phyloP scores from a whole-genome alignment of 2,113 vertebrate species.

The Phainopepla nitens region DNA sequence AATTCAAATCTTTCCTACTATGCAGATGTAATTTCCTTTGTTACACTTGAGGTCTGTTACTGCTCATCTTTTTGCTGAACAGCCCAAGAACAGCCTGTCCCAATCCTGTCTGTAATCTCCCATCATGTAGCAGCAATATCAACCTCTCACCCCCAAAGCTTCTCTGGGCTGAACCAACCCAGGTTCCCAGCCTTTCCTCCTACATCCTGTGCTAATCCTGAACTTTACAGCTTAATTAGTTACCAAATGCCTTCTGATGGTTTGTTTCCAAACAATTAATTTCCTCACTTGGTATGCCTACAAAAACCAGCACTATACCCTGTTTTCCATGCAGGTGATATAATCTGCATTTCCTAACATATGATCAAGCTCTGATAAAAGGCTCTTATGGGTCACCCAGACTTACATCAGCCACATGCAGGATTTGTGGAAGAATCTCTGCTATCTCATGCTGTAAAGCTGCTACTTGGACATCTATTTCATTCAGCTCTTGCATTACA shows the following conservation, averaged over 20 bases:
- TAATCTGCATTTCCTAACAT: not conserved
- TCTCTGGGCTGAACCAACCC: not conserved
- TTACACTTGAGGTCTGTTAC: not conserved
- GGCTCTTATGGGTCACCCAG: not conserved
- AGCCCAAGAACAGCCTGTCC: not conserved
- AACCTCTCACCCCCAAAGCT: not conserved
- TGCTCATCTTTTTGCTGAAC: not conserved
- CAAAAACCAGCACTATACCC: not conserved
- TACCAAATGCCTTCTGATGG: not conserved
- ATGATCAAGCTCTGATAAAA: not conserved
- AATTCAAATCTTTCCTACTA: not conserved
- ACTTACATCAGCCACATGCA: slow-evolving; percentile 85
- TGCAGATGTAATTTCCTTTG: not conserved
- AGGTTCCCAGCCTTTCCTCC: not conserved
- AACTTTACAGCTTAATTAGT: not conserved
- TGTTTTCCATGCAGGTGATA: not conserved
- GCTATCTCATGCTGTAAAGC: slow-evolving; percentile 78
- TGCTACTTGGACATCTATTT: slow-evolving; percentile 73
- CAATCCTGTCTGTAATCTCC: not conserved
- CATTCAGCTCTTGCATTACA: slow-evolving; percentile 69
- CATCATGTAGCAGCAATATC: not conserved
- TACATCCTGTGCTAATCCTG: not conserved
- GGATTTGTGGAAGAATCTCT: slow-evolving; percentile 78
- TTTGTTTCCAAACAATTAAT: not conserved
- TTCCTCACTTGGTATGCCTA: not conserved